These are phyloP conservation scores for Galeruca laticollis DNA, from an alignment of 2,888 invertebrate species.

Conservation along the genomic window DNA sequence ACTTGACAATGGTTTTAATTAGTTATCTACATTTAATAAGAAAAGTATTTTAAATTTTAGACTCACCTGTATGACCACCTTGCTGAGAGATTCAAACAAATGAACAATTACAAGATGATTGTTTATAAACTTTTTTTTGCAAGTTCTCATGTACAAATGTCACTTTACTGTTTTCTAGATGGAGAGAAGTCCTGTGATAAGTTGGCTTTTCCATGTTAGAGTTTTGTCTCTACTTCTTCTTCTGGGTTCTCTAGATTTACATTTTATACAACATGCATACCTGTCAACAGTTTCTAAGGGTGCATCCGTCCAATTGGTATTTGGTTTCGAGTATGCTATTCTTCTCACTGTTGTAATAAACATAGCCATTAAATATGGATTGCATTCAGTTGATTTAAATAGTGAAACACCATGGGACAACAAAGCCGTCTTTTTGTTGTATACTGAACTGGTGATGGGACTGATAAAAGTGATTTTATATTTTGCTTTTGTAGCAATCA, in stretches of 20 bases:
- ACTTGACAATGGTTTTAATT: no score
- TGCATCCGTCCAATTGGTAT: conserved; percentile 97
- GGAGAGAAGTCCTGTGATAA: conserved; percentile 98
- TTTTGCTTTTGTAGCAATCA: conserved; percentile 91
- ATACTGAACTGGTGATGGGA: conserved; percentile 96
- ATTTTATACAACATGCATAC: conserved; percentile 94
- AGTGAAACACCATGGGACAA: conserved; percentile 99
- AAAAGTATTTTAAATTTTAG: no score
- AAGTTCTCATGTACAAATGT: neutral
- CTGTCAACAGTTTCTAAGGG: conserved; percentile 92
- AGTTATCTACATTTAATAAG: no score
- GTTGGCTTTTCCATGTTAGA: conserved; percentile 93
- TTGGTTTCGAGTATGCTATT: conserved; percentile 99
- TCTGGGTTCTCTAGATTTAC: conserved; percentile 85
- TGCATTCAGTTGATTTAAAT: conserved; percentile 89
- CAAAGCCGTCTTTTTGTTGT: conserved; percentile 96
- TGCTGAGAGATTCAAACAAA: no score
- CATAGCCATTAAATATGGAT: conserved; percentile 90
- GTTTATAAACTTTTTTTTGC: no score
- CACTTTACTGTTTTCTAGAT: conserved; percentile 76
- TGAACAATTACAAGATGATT: no score
- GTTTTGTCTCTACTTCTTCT: conserved; percentile 86
- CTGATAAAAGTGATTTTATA: conserved; percentile 83
- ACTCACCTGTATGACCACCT: no score
- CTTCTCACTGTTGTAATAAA: conserved; percentile 92